Evolutionary conservation across 2,113 vertebrate species (phyloP).

Genomic region (Cranoglanis bouderius): DNA sequence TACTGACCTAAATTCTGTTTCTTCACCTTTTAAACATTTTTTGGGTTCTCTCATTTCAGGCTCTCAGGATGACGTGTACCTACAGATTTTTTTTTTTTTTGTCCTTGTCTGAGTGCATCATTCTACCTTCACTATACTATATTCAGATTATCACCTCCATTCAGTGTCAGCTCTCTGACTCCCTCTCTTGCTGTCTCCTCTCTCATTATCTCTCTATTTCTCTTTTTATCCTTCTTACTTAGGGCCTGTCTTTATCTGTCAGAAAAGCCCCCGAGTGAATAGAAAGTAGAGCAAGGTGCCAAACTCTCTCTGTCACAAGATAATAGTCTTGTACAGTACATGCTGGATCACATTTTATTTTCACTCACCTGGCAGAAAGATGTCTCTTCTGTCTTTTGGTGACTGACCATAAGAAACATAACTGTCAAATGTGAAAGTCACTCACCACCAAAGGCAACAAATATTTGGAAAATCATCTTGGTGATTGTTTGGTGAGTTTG

Average conservation of each 20-base stretch:
- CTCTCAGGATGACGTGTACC: not conserved
- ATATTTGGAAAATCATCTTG: not conserved
- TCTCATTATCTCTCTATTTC: constrained; percentile 33
- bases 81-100: not conserved
- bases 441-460: not conserved
- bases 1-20: not conserved
- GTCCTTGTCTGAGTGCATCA: not conserved
- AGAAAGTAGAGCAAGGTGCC: constrained; percentile 32
- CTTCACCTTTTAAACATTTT: not conserved
- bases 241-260: constrained; percentile 17
- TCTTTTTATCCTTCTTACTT: constrained; percentile 19
- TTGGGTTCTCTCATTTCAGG: not conserved
- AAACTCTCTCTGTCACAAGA: constrained; percentile 7
- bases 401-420: not conserved
- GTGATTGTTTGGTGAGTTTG: too few relatives aligned
- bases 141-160: constrained; percentile 16
- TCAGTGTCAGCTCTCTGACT: constrained; percentile 14
- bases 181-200: not conserved
- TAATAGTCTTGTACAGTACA: constrained; percentile 12
- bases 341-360: constrained; percentile 18
- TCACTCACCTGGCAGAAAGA: not conserved
- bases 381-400: constrained; percentile 14
- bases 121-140: not conserved
- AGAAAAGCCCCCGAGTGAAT: constrained; percentile 11
- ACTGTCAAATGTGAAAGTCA: not conserved